Evolutionary conservation across 2,797 vertebrate species (phyloP).

Genomic region (Cygnus olor): DNA sequence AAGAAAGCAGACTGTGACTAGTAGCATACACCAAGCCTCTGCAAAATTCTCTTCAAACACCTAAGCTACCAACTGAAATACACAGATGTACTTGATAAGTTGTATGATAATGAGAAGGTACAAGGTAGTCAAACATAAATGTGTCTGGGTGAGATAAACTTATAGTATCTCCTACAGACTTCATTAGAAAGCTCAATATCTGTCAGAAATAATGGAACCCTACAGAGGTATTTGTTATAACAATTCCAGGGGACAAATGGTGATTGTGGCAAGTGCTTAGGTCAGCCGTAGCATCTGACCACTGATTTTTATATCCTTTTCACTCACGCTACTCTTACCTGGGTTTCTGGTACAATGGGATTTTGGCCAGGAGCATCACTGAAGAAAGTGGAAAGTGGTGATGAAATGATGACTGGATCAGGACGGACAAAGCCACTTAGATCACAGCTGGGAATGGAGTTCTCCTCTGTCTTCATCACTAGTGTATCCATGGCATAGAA

Average conservation of each 20-base stretch:
- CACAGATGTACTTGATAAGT: neutral
- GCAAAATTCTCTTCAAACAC: neutral
- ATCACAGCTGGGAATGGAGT: slow-evolving; percentile 98
- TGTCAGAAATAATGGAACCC: neutral
- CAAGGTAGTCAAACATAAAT: neutral
- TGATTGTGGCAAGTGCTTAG: neutral
- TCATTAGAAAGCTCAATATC: neutral
- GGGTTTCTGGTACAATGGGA: slow-evolving; percentile 97
- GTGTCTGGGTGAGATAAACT: neutral
- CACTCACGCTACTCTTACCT: slow-evolving; percentile 79
- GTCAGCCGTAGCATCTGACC: neutral
- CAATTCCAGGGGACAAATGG: neutral
- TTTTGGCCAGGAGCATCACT: slow-evolving; percentile 91
- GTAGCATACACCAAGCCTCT: neutral
- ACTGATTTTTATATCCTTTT: neutral
- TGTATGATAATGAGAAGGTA: neutral
- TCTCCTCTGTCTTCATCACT: slow-evolving; percentile 98
- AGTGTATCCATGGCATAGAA: slow-evolving; percentile 99
- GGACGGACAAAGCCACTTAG: slow-evolving; percentile 96
- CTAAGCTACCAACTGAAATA: neutral
- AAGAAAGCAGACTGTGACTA: slow-evolving; percentile 8
- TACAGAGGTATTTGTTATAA: neutral
- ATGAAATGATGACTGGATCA: slow-evolving; percentile 96
- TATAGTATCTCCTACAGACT: neutral
- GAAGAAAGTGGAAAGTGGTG: slow-evolving; percentile 97